Evolutionary conservation across 2,888 invertebrate species (phyloP).

Genomic region (Agrochola lychnidis): DNA sequence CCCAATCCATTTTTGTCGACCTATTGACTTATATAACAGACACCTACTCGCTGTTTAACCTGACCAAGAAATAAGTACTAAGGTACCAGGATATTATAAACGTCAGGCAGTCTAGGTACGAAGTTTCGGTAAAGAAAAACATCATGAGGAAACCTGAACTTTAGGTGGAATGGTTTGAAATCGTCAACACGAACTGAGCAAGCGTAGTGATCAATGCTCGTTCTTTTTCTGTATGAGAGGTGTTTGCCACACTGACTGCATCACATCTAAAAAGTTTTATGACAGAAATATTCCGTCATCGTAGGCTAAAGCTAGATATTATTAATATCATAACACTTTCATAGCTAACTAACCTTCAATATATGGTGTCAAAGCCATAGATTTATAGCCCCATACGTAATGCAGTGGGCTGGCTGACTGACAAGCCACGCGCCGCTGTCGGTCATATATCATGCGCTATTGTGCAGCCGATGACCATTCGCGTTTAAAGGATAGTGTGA

Average conservation of each 20-base stretch:
- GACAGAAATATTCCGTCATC: neutral
- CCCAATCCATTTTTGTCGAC: neutral
- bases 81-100: neutral
- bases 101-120: neutral
- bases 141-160: neutral
- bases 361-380: constrained; percentile 47
- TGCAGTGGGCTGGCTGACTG: constrained; percentile 49
- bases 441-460: constrained; percentile 48
- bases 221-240: neutral
- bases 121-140: neutral
- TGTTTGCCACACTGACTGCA: neutral
- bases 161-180: neutral
- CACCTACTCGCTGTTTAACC: neutral
- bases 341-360: constrained; percentile 50
- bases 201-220: neutral
- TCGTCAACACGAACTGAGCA: neutral
- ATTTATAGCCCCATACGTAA: constrained; percentile 52
- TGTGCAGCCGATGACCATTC: constrained; percentile 50
- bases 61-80: neutral
- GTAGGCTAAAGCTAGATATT: neutral
- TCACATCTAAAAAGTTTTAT: neutral
- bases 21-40: neutral
- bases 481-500: neutral
- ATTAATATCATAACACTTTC: constrained; percentile 19
- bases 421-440: constrained; percentile 52